These are phyloP conservation scores for Saturnia pavonia DNA, from an alignment of 2,888 invertebrate species.

Conservation along the genomic window DNA sequence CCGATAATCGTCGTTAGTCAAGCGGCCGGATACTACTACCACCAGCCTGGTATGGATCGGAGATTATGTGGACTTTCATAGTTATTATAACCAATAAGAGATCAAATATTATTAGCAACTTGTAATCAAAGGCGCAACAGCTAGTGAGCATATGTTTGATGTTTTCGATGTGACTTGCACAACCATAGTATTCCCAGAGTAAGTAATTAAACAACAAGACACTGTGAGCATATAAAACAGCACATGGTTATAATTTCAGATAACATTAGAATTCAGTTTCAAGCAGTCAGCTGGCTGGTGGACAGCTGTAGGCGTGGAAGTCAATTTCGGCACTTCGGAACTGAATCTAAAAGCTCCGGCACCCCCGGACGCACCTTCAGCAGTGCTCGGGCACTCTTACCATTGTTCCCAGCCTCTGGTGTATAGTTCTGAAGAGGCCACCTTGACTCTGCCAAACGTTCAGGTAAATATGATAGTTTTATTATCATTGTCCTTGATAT, in stretches of 20 bases:
- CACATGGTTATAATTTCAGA: conserved; percentile 48
- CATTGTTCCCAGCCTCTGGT: conserved; percentile 77
- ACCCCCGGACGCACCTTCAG: conserved; percentile 70
- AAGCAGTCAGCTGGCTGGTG: conserved; percentile 77
- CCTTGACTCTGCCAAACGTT: conserved; percentile 73
- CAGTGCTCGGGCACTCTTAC: conserved; percentile 80
- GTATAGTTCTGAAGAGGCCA: conserved; percentile 74
- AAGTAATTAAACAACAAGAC: neutral
- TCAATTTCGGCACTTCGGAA: conserved; percentile 67
- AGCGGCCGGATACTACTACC: neutral
- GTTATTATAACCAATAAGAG: neutral
- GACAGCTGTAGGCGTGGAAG: conserved; percentile 81
- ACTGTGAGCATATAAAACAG: neutral
- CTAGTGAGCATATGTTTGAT: neutral
- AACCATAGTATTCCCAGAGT: neutral
- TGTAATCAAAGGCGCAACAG: neutral
- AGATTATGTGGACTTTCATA: neutral
- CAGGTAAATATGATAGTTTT: conserved; percentile 57
- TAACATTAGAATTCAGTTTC: conserved; percentile 81
- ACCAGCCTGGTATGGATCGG: neutral
- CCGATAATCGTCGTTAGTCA: neutral
- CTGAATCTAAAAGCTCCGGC: conserved; percentile 62
- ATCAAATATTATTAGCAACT: neutral
- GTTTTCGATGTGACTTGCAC: neutral
- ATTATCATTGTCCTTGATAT: neutral